These are phyloP conservation scores for Melanostigma gelatinosum DNA, from an alignment of 2,113 vertebrate genomes.

Conservation along the genomic window DNA sequence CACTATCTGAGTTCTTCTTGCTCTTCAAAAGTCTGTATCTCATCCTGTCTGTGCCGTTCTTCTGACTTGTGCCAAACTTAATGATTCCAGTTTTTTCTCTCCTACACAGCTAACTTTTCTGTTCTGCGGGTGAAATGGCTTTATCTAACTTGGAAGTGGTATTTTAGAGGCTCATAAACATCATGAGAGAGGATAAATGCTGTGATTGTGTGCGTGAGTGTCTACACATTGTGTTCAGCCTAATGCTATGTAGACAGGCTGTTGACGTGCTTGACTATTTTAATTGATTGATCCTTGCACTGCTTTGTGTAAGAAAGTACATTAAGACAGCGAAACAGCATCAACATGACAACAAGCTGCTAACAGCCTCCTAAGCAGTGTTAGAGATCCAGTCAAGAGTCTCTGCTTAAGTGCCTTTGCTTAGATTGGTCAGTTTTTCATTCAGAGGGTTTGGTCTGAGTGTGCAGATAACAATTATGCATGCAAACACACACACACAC, in stretches of 20 bases:
- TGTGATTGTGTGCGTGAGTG: constrained; percentile 13
- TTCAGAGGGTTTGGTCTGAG: constrained; percentile 55
- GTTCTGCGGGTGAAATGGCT: constrained; percentile 26
- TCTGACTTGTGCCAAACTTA: constrained; percentile 65
- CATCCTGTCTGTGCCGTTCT: constrained; percentile 48
- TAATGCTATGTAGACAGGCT: constrained; percentile 32
- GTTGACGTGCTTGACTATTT: constrained; percentile 30
- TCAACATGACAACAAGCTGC: constrained; percentile 6
- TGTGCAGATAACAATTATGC: constrained; percentile 24
- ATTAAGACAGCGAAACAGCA: constrained; percentile 26
- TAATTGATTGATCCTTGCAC: constrained; percentile 30
- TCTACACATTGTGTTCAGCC: constrained; percentile 20
- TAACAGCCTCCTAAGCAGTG: constrained; percentile 22
- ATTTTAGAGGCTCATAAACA: constrained; percentile 20
- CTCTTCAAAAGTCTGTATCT: constrained; percentile 44
- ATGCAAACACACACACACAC: constrained; percentile 1
- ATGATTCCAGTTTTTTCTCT: constrained; percentile 47
- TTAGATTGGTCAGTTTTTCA: constrained; percentile 44
- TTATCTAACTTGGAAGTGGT: constrained; percentile 33
- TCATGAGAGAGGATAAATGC: constrained; percentile 12
- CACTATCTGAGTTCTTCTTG: constrained; percentile 24
- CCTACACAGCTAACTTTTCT: constrained; percentile 49
- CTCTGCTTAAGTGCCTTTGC: constrained; percentile 66
- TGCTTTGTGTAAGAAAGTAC: constrained; percentile 31
- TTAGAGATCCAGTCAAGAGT: constrained; percentile 46